Evolutionary conservation across 64 coral and sea anemone genomes (phyloP).

Genomic region (Montipora foliosa): DNA sequence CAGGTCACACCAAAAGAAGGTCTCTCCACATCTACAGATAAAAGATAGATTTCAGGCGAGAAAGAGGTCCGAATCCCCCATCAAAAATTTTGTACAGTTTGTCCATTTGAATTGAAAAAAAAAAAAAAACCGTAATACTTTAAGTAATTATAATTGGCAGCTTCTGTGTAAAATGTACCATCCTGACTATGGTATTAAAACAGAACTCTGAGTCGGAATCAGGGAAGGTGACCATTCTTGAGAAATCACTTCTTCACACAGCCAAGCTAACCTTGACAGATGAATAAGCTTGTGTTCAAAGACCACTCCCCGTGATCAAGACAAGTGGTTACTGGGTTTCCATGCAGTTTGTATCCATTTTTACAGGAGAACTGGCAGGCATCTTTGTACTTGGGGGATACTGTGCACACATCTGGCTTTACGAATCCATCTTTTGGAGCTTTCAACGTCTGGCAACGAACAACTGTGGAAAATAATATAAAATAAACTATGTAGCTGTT

Average conservation of each 20-base stretch:
- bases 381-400: not conserved
- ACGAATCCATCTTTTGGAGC: not conserved
- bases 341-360: slow-evolving; percentile 23
- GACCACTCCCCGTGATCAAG: slow-evolving; percentile 29
- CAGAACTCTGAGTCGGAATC: not conserved
- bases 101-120: too few species aligned
- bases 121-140: too few species aligned
- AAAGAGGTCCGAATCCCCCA: not conserved
- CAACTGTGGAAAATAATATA: not conserved
- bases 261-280: slow-evolving; percentile 38
- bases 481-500: not conserved
- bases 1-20: slow-evolving; percentile 61
- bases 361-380: slow-evolving; percentile 22
- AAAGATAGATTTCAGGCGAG: not conserved
- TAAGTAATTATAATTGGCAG: too few species aligned
- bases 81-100: too few species aligned
- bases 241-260: not conserved
- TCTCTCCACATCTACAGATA: slow-evolving; percentile 41
- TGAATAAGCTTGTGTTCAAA: not conserved
- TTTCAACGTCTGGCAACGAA: not conserved
- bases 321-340: slow-evolving; percentile 6
- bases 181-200: not conserved
- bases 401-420: slow-evolving; percentile 5
- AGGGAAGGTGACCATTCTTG: not conserved
- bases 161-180: too few species aligned